Base-by-base conservation (phyloP, 2,888 invertebrate species). In the Merodon equestris region DNA sequence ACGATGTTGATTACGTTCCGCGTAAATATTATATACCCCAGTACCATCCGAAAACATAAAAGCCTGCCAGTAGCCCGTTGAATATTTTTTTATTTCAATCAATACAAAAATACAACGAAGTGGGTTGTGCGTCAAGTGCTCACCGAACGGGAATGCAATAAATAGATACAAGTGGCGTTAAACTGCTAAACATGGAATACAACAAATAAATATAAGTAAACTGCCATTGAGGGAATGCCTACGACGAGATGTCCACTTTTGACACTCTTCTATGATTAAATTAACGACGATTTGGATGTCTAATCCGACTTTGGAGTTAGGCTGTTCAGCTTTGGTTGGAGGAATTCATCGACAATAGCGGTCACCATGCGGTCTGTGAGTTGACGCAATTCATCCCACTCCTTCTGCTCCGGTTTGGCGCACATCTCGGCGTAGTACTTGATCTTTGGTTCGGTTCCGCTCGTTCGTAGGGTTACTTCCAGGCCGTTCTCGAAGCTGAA, bases 371-470 rank as follows among this genome's bases (percentile, higher is more conserved):
- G 92, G 14, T 92, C 90, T 9, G 96, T 89, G 68, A 92, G 92
- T 1, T 83, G 84, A 75, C 91, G 90, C 63, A 95, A 90, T 53
- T 90, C 89, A 42, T 91, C 90, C 88, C 93, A 91, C 87, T 95
- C 92, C 92, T 90, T 91, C 84, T 92, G 90, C 14, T 90, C 90
- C 12, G 94, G 93, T 48, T 91, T 87, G 72, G 94, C 93, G 82
- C 95, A 93, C 67, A 97, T 90, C 88, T 98, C 99, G 0, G 96
- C 95, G 90, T 99, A 99, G 89, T 98, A 99, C 90, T 99, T 99
- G 84, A 99, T 93, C 89, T 99, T 99, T 45, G 99, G 99, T 88
- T 99, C 99, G 0, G 99, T 99, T 50, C 99, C 99, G 88, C 98
- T 98, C 0, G 98, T 97, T 82, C 99, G 92, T 36, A 99, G 89